Evolutionary conservation across 2,888 invertebrate genomes (phyloP).

Genomic region (Listrodromus nycthemerus): DNA sequence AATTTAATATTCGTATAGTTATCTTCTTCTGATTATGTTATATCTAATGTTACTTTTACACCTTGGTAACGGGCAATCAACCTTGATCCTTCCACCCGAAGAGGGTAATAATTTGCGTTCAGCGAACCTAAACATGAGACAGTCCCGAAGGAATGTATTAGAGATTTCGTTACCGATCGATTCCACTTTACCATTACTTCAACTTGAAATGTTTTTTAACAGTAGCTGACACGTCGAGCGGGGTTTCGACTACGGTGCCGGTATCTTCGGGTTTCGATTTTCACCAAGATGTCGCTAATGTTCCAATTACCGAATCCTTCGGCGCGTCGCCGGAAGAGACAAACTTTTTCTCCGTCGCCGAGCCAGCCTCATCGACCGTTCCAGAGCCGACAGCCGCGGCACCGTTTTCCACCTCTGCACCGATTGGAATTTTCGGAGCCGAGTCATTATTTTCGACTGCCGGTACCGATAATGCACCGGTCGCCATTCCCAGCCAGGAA

Average conservation of each 20-base stretch:
- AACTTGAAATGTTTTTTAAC: neutral
- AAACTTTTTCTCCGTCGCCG: conserved; percentile 72
- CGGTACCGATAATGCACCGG: conserved; percentile 33
- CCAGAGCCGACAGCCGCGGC: conserved; percentile 48
- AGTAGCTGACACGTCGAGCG: conserved; percentile 74
- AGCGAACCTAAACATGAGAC: too few relatives aligned
- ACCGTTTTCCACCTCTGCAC: conserved; percentile 60
- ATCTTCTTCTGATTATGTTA: too few relatives aligned
- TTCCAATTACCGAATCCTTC: conserved; percentile 35
- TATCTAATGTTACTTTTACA: too few relatives aligned
- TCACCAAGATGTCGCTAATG: conserved; percentile 11
- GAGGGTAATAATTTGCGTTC: too few relatives aligned
- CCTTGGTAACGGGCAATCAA: too few relatives aligned
- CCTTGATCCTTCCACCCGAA: too few relatives aligned
- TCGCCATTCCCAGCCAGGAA: conserved; percentile 44
- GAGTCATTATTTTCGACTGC: conserved; percentile 69
- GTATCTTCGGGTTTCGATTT: conserved; percentile 61
- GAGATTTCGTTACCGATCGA: neutral
- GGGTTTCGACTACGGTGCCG: conserved; percentile 68
- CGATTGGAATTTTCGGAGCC: conserved; percentile 56
- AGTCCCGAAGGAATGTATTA: neutral
- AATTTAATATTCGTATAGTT: too few relatives aligned
- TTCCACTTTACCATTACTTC: neutral
- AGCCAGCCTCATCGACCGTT: conserved; percentile 60
- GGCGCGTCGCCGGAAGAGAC: conserved; percentile 51